Percentiles rank a stretch among this genome's conserved stretches.
Conservation (phyloP, 2,888 invertebrate genomes). For the Apodemia duryi region DNA sequence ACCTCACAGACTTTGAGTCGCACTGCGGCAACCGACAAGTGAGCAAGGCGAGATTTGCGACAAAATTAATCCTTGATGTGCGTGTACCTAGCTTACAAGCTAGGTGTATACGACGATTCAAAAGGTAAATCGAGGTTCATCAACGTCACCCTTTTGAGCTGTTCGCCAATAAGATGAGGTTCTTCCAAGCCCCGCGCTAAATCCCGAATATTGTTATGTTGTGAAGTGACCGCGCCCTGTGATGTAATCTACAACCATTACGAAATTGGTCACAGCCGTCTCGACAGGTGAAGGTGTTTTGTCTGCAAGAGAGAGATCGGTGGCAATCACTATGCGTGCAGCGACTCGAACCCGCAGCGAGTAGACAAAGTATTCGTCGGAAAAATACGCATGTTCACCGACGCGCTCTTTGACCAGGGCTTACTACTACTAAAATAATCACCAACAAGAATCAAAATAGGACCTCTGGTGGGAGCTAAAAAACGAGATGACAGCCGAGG, state of each 20-base stretch:
- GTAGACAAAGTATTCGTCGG: background rate
- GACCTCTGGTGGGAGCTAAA: background rate
- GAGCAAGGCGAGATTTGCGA: too few species aligned
- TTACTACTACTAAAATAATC: background rate
- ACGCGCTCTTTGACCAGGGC: conserved; percentile 7
- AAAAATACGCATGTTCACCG: conserved; percentile 1
- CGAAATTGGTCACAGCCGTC: conserved; percentile 3
- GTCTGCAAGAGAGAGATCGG: background rate
- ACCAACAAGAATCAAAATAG: conserved; percentile 6
- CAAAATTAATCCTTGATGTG: background rate
- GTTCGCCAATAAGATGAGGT: background rate
- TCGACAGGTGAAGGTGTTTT: conserved; percentile 13
- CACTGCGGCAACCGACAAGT: too few species aligned
- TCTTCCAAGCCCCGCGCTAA: background rate
- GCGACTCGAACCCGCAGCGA: background rate
- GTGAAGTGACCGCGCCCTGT: conserved; percentile 3
- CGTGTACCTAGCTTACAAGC: background rate
- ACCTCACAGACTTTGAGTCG: too few species aligned
- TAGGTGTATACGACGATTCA: background rate
- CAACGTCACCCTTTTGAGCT: conserved; percentile 13
- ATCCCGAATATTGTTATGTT: background rate
- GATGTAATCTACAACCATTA: conserved; percentile 7
- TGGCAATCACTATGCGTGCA: background rate
- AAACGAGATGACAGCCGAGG: background rate
- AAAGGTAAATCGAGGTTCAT: background rate